Percentiles rank a stretch among this genome's conserved stretches.
These are phyloP conservation scores for Morpho deidamia DNA, from an alignment of 2,888 invertebrate species.

Conservation along the genomic window DNA sequence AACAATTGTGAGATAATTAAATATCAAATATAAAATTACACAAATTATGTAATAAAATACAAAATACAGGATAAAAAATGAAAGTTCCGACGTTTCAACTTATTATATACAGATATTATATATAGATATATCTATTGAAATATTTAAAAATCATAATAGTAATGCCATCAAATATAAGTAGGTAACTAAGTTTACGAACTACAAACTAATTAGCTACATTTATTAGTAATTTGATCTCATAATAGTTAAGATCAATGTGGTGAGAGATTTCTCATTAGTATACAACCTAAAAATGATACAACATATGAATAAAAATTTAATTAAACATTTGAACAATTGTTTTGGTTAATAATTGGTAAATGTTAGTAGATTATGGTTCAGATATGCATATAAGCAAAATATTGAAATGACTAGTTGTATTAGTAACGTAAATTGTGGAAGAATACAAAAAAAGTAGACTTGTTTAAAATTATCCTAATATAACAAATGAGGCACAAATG, in stretches of 20 bases:
- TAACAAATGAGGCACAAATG: constrained; percentile 12
- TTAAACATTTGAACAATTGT: constrained; percentile 69
- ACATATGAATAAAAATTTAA: constrained; percentile 70
- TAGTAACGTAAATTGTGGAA: constrained; percentile 21
- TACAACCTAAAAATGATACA: constrained; percentile 58
- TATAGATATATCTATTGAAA: too few relatives aligned
- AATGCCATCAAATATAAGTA: constrained; percentile 7
- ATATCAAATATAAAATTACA: too few relatives aligned
- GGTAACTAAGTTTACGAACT: constrained; percentile 34
- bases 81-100: too few relatives aligned
- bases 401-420: constrained; percentile 37
- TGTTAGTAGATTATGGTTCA: constrained; percentile 19
- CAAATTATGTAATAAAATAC: too few relatives aligned
- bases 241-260: constrained; percentile 2
- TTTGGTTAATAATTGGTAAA: constrained; percentile 65
- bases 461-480: background rate
- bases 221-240: constrained; percentile 26
- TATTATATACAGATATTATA: too few relatives aligned
- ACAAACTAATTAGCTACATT: constrained; percentile 35
- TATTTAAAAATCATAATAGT: constrained; percentile 1
- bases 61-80: too few relatives aligned
- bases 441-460: background rate
- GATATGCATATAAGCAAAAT: constrained; percentile 35
- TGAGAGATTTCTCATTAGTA: constrained; percentile 15
- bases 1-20: too few relatives aligned